Conservation (phyloP, 1,140 invertebrate species). For the Hermatobates lingyangjiaoensis region DNA sequence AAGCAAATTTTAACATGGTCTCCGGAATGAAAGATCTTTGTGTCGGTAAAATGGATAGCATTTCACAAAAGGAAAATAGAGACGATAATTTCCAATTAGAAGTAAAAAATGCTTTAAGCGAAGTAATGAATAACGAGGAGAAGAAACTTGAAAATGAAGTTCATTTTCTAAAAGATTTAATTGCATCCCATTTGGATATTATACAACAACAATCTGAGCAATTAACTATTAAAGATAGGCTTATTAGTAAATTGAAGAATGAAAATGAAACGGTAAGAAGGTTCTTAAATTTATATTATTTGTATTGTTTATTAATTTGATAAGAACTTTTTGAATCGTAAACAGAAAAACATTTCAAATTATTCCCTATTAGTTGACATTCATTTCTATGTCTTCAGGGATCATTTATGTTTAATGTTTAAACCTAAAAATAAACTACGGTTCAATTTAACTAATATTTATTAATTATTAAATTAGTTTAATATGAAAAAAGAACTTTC, state of each 20-base stretch:
- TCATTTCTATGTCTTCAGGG: too few relatives aligned
- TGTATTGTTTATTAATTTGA: too few relatives aligned
- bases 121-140: not conserved
- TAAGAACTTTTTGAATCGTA: too few relatives aligned
- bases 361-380: too few relatives aligned
- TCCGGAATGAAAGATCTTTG: not conserved
- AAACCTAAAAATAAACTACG: too few relatives aligned
- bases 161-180: conserved; percentile 39
- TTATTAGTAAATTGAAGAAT: conserved; percentile 34
- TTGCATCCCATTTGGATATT: conserved; percentile 47
- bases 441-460: too few relatives aligned
- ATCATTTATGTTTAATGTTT: too few relatives aligned
- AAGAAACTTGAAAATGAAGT: conserved; percentile 27
- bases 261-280: conserved; percentile 44
- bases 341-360: too few relatives aligned
- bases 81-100: not conserved
- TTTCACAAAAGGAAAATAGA: not conserved
- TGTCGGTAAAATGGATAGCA: not conserved
- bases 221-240: conserved; percentile 42
- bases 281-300: too few relatives aligned
- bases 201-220: conserved; percentile 55
- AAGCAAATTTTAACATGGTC: not conserved
- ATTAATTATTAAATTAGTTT: too few relatives aligned
- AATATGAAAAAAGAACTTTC: too few relatives aligned
- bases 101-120: not conserved